Conservation (phyloP, 2,888 invertebrate genomes). For the Melinopterus prodromus region DNA sequence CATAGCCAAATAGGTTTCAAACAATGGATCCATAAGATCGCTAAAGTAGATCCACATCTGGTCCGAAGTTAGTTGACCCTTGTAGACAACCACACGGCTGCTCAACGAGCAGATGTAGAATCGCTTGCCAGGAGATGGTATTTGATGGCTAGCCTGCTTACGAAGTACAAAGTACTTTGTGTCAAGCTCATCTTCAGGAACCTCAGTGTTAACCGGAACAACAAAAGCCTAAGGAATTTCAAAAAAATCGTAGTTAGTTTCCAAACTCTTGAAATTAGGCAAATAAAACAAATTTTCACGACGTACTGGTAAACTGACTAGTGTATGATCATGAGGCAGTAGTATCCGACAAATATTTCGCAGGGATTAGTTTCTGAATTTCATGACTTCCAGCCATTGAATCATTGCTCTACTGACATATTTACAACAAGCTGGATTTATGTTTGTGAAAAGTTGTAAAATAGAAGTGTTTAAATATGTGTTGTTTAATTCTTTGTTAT, state of each 20-base stretch:
- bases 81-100: slow-evolving; percentile 91
- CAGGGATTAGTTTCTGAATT: too few species aligned
- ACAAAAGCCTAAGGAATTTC: slow-evolving; percentile 70
- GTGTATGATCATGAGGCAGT: neutral
- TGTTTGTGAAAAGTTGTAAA: too few species aligned
- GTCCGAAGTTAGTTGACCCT: slow-evolving; percentile 95
- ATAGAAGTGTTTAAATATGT: too few species aligned
- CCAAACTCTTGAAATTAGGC: neutral
- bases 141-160: slow-evolving; percentile 90
- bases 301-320: neutral
- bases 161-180: slow-evolving; percentile 78
- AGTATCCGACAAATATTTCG: too few species aligned
- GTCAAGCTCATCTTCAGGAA: slow-evolving; percentile 54
- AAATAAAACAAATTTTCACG: too few species aligned
- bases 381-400: too few species aligned
- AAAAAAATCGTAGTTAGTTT: slow-evolving; percentile 23
- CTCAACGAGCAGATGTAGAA: slow-evolving; percentile 98
- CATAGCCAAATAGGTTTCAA: slow-evolving; percentile 93
- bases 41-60: slow-evolving; percentile 87
- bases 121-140: slow-evolving; percentile 84
- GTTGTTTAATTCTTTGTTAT: too few species aligned
- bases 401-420: too few species aligned
- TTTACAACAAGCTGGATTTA: too few species aligned
- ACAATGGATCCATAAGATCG: slow-evolving; percentile 76
- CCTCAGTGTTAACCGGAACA: slow-evolving; percentile 42